These are phyloP conservation scores for Drosophila ironensis DNA, from an alignment of 1,140 invertebrate genomes.

Conservation along the genomic window DNA sequence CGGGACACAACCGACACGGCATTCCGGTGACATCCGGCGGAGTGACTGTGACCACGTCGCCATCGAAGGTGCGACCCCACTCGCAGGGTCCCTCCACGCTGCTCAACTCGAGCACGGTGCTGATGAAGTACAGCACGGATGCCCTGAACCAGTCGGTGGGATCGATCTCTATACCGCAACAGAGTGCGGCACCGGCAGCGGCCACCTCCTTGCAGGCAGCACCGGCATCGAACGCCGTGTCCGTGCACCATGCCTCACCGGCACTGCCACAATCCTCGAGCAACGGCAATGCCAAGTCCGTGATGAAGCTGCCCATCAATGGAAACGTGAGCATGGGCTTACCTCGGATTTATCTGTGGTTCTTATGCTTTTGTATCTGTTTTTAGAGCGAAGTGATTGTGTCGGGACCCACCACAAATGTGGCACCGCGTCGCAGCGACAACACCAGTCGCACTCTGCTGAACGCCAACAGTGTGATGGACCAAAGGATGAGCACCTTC, in stretches of 20 bases:
- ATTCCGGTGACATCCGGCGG: conserved; percentile 84
- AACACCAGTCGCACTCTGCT: conserved; percentile 89
- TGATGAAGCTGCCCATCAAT: conserved; percentile 79
- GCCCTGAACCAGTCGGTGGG: conserved; percentile 81
- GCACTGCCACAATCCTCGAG: conserved; percentile 65
- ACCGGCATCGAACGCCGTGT: conserved; percentile 61
- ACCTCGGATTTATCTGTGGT: neutral
- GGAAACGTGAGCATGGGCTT: conserved; percentile 53
- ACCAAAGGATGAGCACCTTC: conserved; percentile 91
- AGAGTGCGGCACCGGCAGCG: neutral
- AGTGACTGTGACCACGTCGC: conserved; percentile 86
- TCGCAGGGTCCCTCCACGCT: conserved; percentile 83
- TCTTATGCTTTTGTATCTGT: neutral
- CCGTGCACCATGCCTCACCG: conserved; percentile 79
- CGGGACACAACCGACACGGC: conserved; percentile 83
- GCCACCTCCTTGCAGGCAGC: neutral
- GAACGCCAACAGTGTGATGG: conserved; percentile 84
- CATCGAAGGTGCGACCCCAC: conserved; percentile 83
- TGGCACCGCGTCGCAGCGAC: conserved; percentile 85
- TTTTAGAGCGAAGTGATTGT: conserved; percentile 79
- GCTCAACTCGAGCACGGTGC: conserved; percentile 76
- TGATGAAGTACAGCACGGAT: conserved; percentile 80
- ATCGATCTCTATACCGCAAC: conserved; percentile 68
- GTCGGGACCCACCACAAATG: conserved; percentile 84
- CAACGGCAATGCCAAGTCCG: conserved; percentile 79